phyloP scores from a whole-genome alignment of 2,797 vertebrate species.

The Gallinago nigripennis region DNA sequence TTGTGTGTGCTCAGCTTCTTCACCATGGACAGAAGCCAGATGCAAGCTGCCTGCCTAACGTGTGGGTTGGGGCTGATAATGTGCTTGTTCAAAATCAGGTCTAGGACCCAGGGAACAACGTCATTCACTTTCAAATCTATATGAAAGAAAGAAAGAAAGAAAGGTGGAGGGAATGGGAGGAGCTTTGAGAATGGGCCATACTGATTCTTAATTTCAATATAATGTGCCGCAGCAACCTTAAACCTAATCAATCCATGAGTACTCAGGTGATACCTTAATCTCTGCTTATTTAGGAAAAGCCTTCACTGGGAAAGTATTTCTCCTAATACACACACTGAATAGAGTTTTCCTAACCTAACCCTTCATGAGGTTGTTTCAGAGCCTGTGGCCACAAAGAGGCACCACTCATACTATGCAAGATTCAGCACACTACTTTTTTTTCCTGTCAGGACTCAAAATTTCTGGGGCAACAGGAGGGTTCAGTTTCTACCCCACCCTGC shows the following conservation, averaged over 20 bases:
- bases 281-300: background rate
- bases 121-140: conserved; percentile 90
- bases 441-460: background rate
- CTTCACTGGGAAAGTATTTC: background rate
- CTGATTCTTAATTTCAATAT: background rate
- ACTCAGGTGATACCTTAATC: background rate
- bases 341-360: background rate
- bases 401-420: background rate
- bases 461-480: background rate
- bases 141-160: background rate
- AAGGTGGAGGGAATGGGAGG: background rate
- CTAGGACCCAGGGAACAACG: conserved; percentile 91
- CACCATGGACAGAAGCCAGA: conserved; percentile 96
- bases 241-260: background rate
- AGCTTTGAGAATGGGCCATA: background rate
- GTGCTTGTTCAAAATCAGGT: conserved; percentile 88
- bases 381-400: background rate
- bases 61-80: conserved; percentile 93
- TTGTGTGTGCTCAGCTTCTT: conserved; percentile 91
- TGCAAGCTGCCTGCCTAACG: conserved; percentile 92
- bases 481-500: background rate
- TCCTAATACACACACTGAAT: background rate
- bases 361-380: background rate
- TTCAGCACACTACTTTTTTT: background rate
- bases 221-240: background rate